Evolutionary conservation across 2,888 invertebrate genomes (phyloP).

Genomic region (Cloeon dipterum): DNA sequence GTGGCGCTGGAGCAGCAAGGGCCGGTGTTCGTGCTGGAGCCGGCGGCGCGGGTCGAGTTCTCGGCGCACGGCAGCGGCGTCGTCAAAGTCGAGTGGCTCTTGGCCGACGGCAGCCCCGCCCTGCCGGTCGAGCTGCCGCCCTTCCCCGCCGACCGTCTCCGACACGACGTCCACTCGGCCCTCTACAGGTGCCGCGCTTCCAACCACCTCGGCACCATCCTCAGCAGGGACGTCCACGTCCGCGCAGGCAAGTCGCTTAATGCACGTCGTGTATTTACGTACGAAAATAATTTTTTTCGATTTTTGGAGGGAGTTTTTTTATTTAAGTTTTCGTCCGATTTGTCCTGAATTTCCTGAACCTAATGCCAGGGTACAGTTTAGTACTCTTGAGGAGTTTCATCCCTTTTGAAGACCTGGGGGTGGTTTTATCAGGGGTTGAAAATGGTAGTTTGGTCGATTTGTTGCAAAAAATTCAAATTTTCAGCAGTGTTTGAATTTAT

Average conservation of each 20-base stretch:
- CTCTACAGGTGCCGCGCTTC: constrained; percentile 49
- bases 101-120: constrained; percentile 42
- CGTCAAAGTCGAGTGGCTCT: constrained; percentile 48
- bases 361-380: no score
- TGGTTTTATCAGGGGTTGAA: no score
- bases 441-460: no score
- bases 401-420: no score
- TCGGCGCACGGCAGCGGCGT: constrained; percentile 27
- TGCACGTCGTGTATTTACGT: no score
- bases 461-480: no score
- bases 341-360: no score
- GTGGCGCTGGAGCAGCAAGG: constrained; percentile 17
- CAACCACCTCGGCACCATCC: constrained; percentile 48
- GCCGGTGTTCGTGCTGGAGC: constrained; percentile 26
- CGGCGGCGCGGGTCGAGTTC: constrained; percentile 27
- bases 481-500: no score
- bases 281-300: no score
- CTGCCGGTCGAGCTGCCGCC: constrained; percentile 45
- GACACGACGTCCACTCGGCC: constrained; percentile 65
- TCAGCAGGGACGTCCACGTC: constrained; percentile 68
- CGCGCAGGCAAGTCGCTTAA: constrained; percentile 68
- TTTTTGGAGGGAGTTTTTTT: no score
- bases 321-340: no score
- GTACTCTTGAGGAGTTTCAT: no score
- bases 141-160: constrained; percentile 56